These are phyloP conservation scores for Archocentrus centrarchus DNA, from an alignment of 2,113 vertebrate species.

Conservation along the genomic window DNA sequence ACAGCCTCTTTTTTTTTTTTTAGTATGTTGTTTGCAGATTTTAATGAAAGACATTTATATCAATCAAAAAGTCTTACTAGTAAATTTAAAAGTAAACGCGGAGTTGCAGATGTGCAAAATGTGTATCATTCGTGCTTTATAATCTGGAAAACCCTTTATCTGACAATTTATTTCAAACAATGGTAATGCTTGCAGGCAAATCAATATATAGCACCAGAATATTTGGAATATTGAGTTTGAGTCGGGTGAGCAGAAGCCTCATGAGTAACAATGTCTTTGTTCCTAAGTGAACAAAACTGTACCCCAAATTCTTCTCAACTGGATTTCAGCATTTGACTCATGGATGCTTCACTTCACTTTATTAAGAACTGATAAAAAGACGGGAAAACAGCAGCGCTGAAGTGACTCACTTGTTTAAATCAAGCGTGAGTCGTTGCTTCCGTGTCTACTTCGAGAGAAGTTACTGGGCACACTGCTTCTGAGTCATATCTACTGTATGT, in stretches of 20 bases:
- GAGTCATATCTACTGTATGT: slow-evolving; percentile 20
- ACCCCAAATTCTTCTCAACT: background rate
- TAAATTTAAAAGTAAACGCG: background rate
- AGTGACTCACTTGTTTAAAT: slow-evolving; percentile 23
- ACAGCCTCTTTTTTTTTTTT: background rate
- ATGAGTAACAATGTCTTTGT: background rate
- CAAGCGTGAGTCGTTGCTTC: background rate
- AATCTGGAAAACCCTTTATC: background rate
- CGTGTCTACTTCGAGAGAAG: background rate
- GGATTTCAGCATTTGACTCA: background rate
- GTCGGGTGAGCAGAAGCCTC: background rate
- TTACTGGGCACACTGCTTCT: background rate
- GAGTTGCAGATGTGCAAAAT: background rate
- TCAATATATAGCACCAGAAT: background rate
- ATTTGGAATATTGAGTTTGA: background rate
- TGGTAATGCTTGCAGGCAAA: background rate
- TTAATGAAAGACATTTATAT: background rate
- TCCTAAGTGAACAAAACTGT: background rate
- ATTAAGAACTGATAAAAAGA: background rate
- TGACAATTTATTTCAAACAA: background rate
- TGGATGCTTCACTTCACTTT: background rate
- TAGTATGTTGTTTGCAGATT: background rate
- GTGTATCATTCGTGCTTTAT: background rate
- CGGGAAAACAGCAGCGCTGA: fast-evolving
- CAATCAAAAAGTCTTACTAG: background rate